Evolutionary conservation across 1,140 invertebrate species (phyloP), one percentile per base, ranked within the genome.

Genomic region (Drosophila lacertosa): DNA sequence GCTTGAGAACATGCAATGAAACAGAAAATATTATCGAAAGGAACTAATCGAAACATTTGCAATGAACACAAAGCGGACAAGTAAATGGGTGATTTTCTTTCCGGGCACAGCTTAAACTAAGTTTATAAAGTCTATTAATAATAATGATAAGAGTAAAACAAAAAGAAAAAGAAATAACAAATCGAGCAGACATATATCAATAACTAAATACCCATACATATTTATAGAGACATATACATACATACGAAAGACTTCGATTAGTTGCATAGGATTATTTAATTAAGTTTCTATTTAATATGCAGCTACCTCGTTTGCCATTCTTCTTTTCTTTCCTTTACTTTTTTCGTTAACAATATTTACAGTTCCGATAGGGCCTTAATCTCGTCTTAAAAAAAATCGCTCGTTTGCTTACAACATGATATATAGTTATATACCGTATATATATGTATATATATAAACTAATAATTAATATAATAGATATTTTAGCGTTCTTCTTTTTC

Each of bases 261-360:
- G n/a, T 54, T 64, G 50, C 53, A 58, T 71, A 50, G 33, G 37
- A 54, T 58, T 53, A 58, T 65, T 65, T 55, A 70, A 64, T 83
- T 69, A 71, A 50, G 77, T 45, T 68, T 69, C 74, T 69, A 63
- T 86, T 68, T 76, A 73, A 86, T 80, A 77, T 76, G 67, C 51
- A 72, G 55, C 63, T 73, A 26, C 22, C 55, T 77, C 58, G 39
- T 45, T 64, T 44, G 74, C 69, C 42, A 37, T 70, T 37, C 44
- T 32, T 16, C 32, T 16, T 35, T 54, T 10, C 16, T 54, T 50
- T 50, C 33, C n/a, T n/a, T 35, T 48, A 9, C n/a, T 44, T 42
- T 58, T 71, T 67, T 55, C 42, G 39, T 84, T 86, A 84, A 84
- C 80, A 84, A 86, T 84, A 84, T 86, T 74, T 86, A 86, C 81